Evolutionary conservation across 2,888 invertebrate genomes (phyloP), one percentile per base, ranked within the genome.

Genomic region (Limenitis camilla): DNA sequence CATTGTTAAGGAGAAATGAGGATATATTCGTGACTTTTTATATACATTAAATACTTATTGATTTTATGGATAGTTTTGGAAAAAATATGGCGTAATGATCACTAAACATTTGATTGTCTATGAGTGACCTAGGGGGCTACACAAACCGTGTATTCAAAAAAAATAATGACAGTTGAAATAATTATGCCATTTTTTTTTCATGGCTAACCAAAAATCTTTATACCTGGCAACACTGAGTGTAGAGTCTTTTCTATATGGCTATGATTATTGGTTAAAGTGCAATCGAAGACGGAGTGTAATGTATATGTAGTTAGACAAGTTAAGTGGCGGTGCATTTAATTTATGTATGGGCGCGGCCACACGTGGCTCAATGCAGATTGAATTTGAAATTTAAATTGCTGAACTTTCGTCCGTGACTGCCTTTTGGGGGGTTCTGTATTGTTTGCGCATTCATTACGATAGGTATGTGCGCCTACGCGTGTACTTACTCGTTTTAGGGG

Each of bases 251-350:
- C 56, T 50, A 42, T 56, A 50, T 53, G 56, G 46, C 56, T 50
- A 50, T 47, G 44, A 33, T 44, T 44, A 48, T 43, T 9, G 36
- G 47, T 78, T 74, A 71, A 70, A 71, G 78, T 78, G 81, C 81
- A 81, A 81, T 82, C 77, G 62, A 61, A 65, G 71, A 64, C 80
- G 77, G 81, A 74, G 81, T 77, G 76, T 69, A 64, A 68, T 81
- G 75, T 83, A 80, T 79, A 79, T 75, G 81, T 85, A 86, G 85
- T 76, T 86, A 86, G 85, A 77, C 64, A 84, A 76, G 77, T 72
- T 81, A 83, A 78, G 83, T 71, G 78, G 71, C 69, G 68, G 78
- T 81, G 85, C 85, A 84, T 86, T 85, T 85, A 84, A 81, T 84
- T 82, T 81, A 76, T 74, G 71, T 76, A 71, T 68, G 66, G 68